These are phyloP conservation scores for Masticophis lateralis DNA, from an alignment of 2,797 vertebrate species.

Conservation along the genomic window DNA sequence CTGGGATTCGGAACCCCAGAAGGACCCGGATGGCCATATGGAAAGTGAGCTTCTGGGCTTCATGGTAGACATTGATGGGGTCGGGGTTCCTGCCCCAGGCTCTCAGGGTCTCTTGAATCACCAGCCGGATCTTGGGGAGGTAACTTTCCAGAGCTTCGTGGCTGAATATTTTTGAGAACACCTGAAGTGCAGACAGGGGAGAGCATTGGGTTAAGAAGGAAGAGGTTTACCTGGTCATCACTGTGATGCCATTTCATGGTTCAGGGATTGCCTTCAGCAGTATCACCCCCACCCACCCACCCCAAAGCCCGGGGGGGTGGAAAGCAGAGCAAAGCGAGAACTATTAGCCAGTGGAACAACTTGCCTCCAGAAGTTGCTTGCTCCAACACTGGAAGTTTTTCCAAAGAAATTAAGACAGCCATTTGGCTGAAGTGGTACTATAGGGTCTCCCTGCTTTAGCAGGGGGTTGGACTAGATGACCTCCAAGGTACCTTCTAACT, in stretches of 20 bases:
- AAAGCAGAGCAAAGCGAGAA: neutral
- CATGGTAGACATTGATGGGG: slow-evolving; percentile 90
- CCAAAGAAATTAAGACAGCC: neutral
- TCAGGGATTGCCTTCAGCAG: neutral
- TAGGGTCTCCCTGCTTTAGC: too few relatives aligned
- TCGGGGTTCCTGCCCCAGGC: slow-evolving; percentile 92
- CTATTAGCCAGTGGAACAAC: neutral
- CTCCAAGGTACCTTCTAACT: too few relatives aligned
- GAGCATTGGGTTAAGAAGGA: too few relatives aligned
- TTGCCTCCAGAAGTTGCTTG: too few relatives aligned
- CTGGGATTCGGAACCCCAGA: slow-evolving; percentile 89
- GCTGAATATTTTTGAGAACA: slow-evolving; percentile 97
- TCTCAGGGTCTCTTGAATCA: slow-evolving; percentile 91
- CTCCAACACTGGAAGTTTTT: too few relatives aligned
- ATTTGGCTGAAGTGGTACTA: neutral
- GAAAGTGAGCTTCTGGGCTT: slow-evolving; percentile 92
- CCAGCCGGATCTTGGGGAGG: slow-evolving; percentile 94
- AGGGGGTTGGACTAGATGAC: too few relatives aligned
- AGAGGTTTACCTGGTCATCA: accelerated
- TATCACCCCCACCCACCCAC: neutral
- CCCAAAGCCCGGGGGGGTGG: neutral
- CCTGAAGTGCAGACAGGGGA: slow-evolving; percentile 64
- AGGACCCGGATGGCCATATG: slow-evolving; percentile 94
- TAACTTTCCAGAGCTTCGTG: slow-evolving; percentile 94
- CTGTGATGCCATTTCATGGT: neutral